A percentile compares a stretch with the other conserved stretches of the same genome.
These are phyloP conservation scores for Spheniscus humboldti DNA, from an alignment of 2,797 vertebrate species.

Conservation along the genomic window DNA sequence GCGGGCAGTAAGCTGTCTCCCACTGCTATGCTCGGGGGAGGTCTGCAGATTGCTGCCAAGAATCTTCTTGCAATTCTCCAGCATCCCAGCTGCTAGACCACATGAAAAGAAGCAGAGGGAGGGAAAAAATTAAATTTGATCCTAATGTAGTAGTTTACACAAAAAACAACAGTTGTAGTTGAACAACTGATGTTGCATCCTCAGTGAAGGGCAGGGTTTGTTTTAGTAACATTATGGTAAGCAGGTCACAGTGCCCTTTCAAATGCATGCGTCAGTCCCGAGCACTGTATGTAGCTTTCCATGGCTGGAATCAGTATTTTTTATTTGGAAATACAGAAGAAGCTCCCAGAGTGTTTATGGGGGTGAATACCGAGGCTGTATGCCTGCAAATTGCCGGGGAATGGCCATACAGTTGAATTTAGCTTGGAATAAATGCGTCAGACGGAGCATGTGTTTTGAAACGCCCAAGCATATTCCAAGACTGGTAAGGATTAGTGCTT, in stretches of 20 bases:
- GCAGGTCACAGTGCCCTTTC: background rate
- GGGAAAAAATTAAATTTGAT: background rate
- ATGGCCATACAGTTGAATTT: background rate
- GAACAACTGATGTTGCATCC: background rate
- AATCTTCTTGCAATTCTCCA: background rate
- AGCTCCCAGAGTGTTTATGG: background rate
- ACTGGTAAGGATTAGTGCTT: background rate
- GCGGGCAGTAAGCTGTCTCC: background rate
- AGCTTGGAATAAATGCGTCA: background rate
- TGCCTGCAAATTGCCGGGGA: background rate
- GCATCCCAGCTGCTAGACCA: background rate
- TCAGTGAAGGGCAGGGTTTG: background rate
- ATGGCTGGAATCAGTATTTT: background rate
- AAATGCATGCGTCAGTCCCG: background rate
- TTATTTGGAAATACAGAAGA: background rate
- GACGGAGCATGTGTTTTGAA: background rate
- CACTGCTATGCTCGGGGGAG: rapidly evolving
- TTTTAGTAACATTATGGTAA: background rate
- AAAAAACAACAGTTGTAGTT: background rate
- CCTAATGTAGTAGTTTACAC: background rate
- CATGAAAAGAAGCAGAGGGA: background rate
- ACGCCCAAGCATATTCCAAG: background rate
- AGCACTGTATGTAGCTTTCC: background rate
- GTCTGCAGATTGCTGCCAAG: background rate
- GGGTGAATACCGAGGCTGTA: background rate